Base-by-base conservation (phyloP, 1,140 invertebrate species). In the Ceratosolen solmsi region DNA sequence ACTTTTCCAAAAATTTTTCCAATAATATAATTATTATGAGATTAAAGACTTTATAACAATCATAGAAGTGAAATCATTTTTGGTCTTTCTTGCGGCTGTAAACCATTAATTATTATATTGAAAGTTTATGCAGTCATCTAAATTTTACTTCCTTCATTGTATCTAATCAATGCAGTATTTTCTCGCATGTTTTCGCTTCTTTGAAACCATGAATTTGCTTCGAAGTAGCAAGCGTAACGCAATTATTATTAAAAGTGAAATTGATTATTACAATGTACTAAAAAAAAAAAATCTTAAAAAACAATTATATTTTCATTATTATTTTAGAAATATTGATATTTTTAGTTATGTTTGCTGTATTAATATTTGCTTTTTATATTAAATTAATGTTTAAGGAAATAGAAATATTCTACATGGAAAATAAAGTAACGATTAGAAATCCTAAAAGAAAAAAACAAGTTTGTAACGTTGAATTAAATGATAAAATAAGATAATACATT, bases 21-120 rank as follows among this genome's bases (percentile, higher is more conserved):
- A n/a, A n/a, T n/a, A n/a, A n/a, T n/a, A n/a, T n/a, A n/a, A n/a
- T n/a, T n/a, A n/a, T n/a, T n/a, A n/a, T n/a, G n/a, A n/a, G n/a
- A n/a, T n/a, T n/a, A n/a, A n/a, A n/a, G n/a, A n/a, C n/a, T n/a
- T n/a, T n/a, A n/a, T n/a, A n/a, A n/a, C n/a, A n/a, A n/a, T n/a
- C n/a, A n/a, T 46, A 46, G 13, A 46, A 46, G 41, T 8, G 60
- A 63, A 33, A 63, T 63, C 15, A 63, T 36, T 20, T 33, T 1
- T 20, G 30, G 4, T 17, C 11, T 33, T 33, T 1, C 9, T 33
- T 25, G 20, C 5, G 13, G 36, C 25, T 60, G n/a, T 38, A 74
- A 38, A 60, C 73, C 36, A 75, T 41, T 25, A 11, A 60, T 38
- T 46, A 46, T 60, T 60, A n/a, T 60, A 60, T 75, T 75, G 36